These are phyloP conservation scores for Moxostoma hubbsi DNA, from an alignment of 2,797 vertebrate species.

Conservation along the genomic window DNA sequence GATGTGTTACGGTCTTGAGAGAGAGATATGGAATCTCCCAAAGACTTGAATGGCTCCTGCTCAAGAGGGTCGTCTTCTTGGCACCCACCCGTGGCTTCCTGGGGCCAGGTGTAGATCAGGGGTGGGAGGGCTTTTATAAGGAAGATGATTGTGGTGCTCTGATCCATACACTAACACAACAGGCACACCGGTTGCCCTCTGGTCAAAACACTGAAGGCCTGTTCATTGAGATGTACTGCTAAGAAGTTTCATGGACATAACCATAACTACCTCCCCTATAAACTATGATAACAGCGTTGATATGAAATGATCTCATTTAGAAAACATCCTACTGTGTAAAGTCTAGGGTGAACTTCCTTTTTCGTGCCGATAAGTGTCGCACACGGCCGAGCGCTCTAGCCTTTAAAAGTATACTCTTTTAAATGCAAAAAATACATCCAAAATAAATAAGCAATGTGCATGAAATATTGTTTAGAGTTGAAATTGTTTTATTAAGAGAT, in stretches of 20 bases:
- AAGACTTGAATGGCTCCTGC: slow-evolving; percentile 1
- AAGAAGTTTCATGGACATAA: slow-evolving; percentile 12
- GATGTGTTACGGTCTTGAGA: slow-evolving; percentile 46
- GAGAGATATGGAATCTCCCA: slow-evolving; percentile 43
- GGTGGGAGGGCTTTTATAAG: slow-evolving; percentile 34
- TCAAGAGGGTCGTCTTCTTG: not conserved
- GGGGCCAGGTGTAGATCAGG: slow-evolving; percentile 55
- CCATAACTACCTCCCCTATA: not conserved
- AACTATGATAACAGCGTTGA: not conserved
- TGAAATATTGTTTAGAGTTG: not conserved
- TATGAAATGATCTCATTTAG: not conserved
- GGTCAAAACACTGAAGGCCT: slow-evolving; percentile 33
- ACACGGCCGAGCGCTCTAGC: too few relatives aligned
- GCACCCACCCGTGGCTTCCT: slow-evolving; percentile 36
- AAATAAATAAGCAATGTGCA: not conserved
- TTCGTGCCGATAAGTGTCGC: too few relatives aligned
- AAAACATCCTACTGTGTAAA: not conserved
- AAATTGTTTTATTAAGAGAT: too few relatives aligned
- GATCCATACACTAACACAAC: slow-evolving; percentile 42
- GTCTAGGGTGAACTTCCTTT: too few relatives aligned
- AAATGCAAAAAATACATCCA: not conserved
- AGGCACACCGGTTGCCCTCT: slow-evolving; percentile 59
- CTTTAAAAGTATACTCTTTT: too few relatives aligned
- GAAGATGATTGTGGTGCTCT: slow-evolving; percentile 43
- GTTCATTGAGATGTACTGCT: slow-evolving; percentile 36